Evolutionary conservation across 2,113 vertebrate species (phyloP).

Genomic region (Fukomys damarensis): DNA sequence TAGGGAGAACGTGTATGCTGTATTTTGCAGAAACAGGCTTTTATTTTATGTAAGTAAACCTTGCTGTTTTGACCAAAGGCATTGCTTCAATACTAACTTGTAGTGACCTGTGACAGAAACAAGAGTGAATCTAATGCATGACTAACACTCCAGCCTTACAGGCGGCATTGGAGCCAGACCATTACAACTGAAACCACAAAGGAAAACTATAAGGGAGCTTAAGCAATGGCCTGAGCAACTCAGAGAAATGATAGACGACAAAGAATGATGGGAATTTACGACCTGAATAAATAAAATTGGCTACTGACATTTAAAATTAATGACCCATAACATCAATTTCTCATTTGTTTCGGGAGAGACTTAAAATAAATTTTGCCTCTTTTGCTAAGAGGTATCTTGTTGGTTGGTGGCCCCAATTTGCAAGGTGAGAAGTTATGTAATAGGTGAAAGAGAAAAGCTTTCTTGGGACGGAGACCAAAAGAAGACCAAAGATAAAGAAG

Average conservation of each 20-base stretch:
- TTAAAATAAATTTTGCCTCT: background rate
- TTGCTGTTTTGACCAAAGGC: constrained; percentile 27
- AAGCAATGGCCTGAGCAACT: constrained; percentile 5
- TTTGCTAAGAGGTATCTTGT: background rate
- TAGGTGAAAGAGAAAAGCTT: background rate
- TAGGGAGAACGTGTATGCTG: background rate
- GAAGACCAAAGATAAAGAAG: background rate
- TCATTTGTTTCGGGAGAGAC: background rate
- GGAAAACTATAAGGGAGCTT: background rate
- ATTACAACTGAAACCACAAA: constrained; percentile 51
- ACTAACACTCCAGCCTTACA: constrained; percentile 42
- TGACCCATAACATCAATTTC: background rate
- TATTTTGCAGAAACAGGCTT: constrained; percentile 17
- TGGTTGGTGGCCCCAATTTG: background rate
- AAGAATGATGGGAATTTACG: background rate
- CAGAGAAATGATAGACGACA: background rate
- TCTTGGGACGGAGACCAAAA: background rate
- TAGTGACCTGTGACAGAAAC: constrained; percentile 53
- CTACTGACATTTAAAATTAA: background rate
- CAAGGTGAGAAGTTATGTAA: background rate
- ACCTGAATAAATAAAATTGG: background rate
- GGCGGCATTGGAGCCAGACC: constrained; percentile 28
- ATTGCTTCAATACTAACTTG: background rate
- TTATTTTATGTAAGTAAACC: background rate
- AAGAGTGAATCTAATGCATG: constrained; percentile 40